Conservation (phyloP, 2,888 invertebrate genomes). For the Carterocephalus palaemon region DNA sequence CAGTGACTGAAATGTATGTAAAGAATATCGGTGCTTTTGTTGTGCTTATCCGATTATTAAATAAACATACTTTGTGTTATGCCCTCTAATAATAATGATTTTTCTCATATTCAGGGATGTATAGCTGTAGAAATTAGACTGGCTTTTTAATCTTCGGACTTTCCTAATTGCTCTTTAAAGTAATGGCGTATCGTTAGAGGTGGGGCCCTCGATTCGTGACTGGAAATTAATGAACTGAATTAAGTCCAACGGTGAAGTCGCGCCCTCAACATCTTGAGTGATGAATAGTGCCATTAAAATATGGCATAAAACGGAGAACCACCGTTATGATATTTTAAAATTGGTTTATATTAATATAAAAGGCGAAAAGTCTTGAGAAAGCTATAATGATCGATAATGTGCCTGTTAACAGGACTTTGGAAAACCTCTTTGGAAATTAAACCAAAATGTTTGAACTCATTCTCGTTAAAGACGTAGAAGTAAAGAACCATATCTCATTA, state of each 20-base stretch:
- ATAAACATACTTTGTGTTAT: too few species aligned
- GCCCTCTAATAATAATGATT: too few species aligned
- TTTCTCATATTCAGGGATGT: slow-evolving; percentile 39
- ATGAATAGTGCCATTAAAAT: slow-evolving; percentile 42
- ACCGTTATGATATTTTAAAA: slow-evolving; percentile 29
- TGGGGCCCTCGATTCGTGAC: slow-evolving; percentile 47
- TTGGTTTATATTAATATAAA: slow-evolving; percentile 12
- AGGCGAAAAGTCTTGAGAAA: slow-evolving; percentile 5
- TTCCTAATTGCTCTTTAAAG: slow-evolving; percentile 48
- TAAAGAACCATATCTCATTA: too few species aligned
- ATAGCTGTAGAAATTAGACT: background rate
- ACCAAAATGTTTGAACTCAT: too few species aligned
- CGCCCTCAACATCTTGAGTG: slow-evolving; percentile 37
- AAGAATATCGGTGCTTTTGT: too few species aligned
- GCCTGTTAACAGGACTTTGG: too few species aligned
- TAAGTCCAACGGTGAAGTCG: slow-evolving; percentile 47
- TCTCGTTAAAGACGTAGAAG: too few species aligned
- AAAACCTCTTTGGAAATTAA: too few species aligned
- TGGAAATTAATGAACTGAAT: slow-evolving; percentile 57
- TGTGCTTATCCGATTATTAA: too few species aligned
- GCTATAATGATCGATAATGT: background rate
- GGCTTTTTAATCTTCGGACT: slow-evolving; percentile 18
- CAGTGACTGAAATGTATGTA: too few species aligned
- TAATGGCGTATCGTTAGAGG: slow-evolving; percentile 54
- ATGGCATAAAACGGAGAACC: slow-evolving; percentile 10